Percentiles rank a stretch among this genome's conserved stretches.
Conservation (phyloP, 2,797 vertebrate species). For the Syndactyla subalaris region DNA sequence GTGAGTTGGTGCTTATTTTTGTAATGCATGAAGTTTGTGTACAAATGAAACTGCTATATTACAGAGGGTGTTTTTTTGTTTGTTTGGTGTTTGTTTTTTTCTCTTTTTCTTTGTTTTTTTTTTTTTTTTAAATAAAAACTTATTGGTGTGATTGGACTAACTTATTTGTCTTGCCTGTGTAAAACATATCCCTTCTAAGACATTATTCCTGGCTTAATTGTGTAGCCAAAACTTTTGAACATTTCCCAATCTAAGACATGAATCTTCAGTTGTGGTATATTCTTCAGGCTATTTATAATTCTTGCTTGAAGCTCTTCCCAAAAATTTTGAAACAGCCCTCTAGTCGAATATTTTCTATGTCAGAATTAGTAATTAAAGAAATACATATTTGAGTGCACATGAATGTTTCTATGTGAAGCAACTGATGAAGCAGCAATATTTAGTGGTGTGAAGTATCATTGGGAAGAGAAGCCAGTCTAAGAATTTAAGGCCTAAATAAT, state of each 20-base stretch:
- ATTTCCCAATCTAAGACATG: neutral
- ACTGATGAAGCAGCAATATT: neutral
- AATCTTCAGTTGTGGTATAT: neutral
- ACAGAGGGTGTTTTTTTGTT: neutral
- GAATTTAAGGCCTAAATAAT: neutral
- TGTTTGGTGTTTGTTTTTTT: too few relatives aligned
- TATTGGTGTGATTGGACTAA: neutral
- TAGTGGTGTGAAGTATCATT: neutral
- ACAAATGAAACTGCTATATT: neutral
- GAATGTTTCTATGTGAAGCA: neutral
- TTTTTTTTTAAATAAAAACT: neutral
- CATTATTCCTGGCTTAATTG: neutral
- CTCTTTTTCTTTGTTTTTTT: too few relatives aligned
- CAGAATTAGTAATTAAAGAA: neutral
- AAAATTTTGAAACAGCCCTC: neutral
- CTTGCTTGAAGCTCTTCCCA: neutral
- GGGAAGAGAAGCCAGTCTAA: neutral
- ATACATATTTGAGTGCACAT: neutral
- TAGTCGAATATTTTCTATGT: neutral
- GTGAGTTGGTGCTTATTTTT: neutral
- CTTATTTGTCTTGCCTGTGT: neutral
- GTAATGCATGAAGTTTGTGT: neutral
- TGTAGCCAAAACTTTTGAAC: neutral
- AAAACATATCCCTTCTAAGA: neutral
- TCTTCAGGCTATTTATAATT: neutral